Percentiles rank a stretch among this genome's conserved stretches.
phyloP scores from a whole-genome alignment of 2,888 invertebrate genomes.

The Quadroppia sp. region DNA sequence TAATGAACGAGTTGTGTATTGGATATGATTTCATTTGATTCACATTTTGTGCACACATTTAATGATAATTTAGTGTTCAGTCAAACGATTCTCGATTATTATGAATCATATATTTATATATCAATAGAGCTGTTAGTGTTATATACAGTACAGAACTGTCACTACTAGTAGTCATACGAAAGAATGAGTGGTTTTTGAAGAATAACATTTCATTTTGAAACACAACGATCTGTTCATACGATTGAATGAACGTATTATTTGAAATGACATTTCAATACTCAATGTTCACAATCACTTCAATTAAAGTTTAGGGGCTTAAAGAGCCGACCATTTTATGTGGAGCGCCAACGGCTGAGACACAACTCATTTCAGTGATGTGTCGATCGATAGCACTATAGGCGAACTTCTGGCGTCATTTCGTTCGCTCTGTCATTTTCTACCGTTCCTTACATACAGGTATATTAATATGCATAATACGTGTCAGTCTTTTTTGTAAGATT shows the following conservation, averaged over 20 bases:
- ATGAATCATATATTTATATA: not conserved
- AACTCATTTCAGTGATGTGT: not conserved
- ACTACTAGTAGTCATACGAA: not conserved
- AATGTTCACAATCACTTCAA: not conserved
- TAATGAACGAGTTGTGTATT: no score
- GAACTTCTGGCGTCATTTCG: not conserved
- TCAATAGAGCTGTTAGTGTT: not conserved
- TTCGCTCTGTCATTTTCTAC: not conserved
- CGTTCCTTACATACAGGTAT: no score
- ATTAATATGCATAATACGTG: no score
- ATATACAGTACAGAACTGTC: not conserved
- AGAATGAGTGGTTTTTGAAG: not conserved
- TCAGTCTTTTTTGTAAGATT: no score
- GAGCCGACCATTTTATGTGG: slow-evolving; percentile 27
- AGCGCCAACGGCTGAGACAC: not conserved
- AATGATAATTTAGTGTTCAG: not conserved
- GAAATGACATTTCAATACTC: slow-evolving; percentile 30
- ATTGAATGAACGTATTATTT: slow-evolving; percentile 18
- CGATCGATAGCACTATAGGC: slow-evolving; percentile 28
- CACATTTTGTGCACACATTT: no score
- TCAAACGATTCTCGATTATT: not conserved
- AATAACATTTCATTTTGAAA: not conserved
- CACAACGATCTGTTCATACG: slow-evolving; percentile 31
- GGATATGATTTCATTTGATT: no score
- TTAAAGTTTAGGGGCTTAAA: not conserved